Evolutionary conservation across 2,797 vertebrate genomes (phyloP).

Genomic region (Sciurus carolinensis): DNA sequence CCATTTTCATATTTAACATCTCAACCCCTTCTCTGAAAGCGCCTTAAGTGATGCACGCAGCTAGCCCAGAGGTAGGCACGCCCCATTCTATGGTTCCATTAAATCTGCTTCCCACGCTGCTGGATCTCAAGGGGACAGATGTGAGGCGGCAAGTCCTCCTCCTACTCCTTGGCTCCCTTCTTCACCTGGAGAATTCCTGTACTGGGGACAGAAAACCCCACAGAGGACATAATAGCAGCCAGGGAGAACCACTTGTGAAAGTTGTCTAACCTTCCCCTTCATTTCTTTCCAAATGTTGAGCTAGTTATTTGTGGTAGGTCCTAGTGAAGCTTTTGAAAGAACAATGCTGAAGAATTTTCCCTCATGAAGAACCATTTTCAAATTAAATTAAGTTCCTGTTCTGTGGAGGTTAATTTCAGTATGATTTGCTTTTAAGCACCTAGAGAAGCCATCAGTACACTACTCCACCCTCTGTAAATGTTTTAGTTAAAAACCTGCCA

Average conservation of each 20-base stretch:
- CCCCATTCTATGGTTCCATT: not conserved
- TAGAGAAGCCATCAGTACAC: not conserved
- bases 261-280: not conserved
- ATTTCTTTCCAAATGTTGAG: slow-evolving; percentile 22
- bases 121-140: not conserved
- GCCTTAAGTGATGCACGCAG: slow-evolving; percentile 20
- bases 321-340: not conserved
- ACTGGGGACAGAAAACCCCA: not conserved
- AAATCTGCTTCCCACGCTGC: not conserved
- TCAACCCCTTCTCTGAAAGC: slow-evolving; percentile 10
- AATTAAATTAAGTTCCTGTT: not conserved
- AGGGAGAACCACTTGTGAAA: not conserved
- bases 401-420: not conserved
- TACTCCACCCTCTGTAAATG: not conserved
- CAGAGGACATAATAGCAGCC: not conserved
- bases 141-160: not conserved
- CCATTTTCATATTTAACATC: not conserved
- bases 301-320: not conserved
- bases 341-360: not conserved
- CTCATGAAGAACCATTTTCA: slow-evolving; percentile 7
- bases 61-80: not conserved
- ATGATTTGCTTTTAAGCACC: not conserved
- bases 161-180: not conserved
- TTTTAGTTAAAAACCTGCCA: slow-evolving; percentile 19
- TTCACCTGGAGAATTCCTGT: not conserved